phyloP scores from a whole-genome alignment of 92 coral and sea anemone species.

The Paragorgia papillata region DNA sequence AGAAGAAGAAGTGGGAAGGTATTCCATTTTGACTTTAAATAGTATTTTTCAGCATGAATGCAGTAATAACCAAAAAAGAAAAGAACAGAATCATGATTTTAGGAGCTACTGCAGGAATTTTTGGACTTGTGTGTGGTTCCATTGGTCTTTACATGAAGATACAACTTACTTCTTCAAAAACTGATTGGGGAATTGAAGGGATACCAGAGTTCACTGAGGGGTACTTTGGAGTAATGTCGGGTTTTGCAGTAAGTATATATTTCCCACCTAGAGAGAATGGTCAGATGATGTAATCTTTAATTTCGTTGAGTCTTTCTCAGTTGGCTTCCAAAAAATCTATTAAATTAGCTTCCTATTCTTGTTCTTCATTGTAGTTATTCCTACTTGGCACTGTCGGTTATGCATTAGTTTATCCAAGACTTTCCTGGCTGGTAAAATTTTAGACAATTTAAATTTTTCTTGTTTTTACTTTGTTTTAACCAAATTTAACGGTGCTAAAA shows the following conservation, averaged over 20 bases:
- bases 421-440: background rate
- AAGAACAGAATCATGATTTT: constrained; percentile 18
- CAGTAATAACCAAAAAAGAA: constrained; percentile 31
- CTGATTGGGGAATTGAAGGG: constrained; percentile 1
- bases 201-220: constrained; percentile 20
- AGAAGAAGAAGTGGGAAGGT: too few relatives aligned
- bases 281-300: too few relatives aligned
- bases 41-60: constrained; percentile 12
- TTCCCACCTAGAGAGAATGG: too few relatives aligned
- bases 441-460: too few relatives aligned
- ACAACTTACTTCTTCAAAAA: background rate
- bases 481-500: too few relatives aligned
- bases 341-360: background rate
- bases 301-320: too few relatives aligned
- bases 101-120: constrained; percentile 22
- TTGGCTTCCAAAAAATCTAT: too few relatives aligned
- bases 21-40: too few relatives aligned
- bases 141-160: constrained; percentile 5
- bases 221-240: constrained; percentile 39
- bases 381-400: constrained; percentile 30
- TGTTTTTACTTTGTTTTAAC: too few relatives aligned
- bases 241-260: constrained; percentile 30
- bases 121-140: constrained; percentile 17
- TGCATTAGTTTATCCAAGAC: constrained; percentile 12
- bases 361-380: constrained; percentile 1